A percentile compares a stretch with the other conserved stretches of the same genome.
Conservation (phyloP, 2,797 vertebrate genomes). For the Simalia tracyae region DNA sequence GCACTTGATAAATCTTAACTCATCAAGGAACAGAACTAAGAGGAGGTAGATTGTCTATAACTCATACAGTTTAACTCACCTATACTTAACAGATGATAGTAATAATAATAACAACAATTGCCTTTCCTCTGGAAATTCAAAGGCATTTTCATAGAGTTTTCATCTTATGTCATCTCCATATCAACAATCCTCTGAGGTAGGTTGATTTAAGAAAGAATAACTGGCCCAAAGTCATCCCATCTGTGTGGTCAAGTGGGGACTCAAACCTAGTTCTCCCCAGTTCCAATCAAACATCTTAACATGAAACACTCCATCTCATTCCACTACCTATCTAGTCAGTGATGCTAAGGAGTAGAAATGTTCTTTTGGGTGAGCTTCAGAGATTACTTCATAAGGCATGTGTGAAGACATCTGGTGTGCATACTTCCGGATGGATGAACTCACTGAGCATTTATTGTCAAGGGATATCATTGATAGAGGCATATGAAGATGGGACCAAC, state of each 20-base stretch:
- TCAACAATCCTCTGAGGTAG: neutral
- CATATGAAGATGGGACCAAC: neutral
- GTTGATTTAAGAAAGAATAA: neutral
- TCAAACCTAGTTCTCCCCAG: neutral
- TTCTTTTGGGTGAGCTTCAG: neutral
- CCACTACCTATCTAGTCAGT: neutral
- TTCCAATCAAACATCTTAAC: neutral
- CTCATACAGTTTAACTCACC: neutral
- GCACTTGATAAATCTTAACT: neutral
- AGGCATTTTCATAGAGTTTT: neutral
- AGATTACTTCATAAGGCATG: neutral
- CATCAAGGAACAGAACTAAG: neutral
- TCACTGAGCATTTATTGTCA: neutral
- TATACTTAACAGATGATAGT: neutral
- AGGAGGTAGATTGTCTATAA: neutral
- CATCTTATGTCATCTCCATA: neutral
- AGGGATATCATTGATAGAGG: neutral
- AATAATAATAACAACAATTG: neutral
- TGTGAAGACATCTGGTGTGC: neutral
- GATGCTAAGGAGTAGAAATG: neutral
- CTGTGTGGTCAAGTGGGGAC: neutral
- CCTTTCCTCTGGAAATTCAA: neutral
- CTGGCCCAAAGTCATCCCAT: neutral
- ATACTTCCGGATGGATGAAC: neutral
- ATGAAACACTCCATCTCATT: neutral